These are phyloP conservation scores for Pleuronectes platessa DNA, from an alignment of 2,113 vertebrate genomes.

Conservation along the genomic window DNA sequence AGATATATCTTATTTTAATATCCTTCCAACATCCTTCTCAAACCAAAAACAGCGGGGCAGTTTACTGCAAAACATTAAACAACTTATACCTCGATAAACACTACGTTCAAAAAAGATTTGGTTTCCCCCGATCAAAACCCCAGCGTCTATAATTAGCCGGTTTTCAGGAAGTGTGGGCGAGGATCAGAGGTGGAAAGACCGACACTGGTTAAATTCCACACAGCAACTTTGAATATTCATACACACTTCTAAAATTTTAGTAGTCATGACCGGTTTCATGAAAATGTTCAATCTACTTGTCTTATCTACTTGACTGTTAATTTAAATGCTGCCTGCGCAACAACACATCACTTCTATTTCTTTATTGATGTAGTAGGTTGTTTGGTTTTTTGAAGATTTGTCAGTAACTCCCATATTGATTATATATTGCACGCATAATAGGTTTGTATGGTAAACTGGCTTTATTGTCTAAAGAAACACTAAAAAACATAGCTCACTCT, in stretches of 20 bases:
- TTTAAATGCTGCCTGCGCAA: background rate
- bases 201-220: conserved; percentile 40
- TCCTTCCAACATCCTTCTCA: background rate
- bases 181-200: conserved; percentile 46
- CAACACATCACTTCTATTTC: background rate
- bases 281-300: background rate
- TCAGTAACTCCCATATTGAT: background rate
- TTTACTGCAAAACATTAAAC: background rate
- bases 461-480: background rate
- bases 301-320: background rate
- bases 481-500: background rate
- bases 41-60: background rate
- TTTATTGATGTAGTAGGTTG: background rate
- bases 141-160: conserved; percentile 67
- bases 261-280: background rate
- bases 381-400: background rate
- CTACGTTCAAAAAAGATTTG: background rate
- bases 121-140: conserved; percentile 57
- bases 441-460: background rate
- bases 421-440: background rate
- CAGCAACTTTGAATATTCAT: conserved; percentile 41
- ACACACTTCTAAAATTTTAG: background rate
- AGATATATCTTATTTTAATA: background rate
- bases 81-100: background rate
- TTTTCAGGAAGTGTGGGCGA: conserved; percentile 65